phyloP scores from a whole-genome alignment of 2,113 vertebrate species.

The Macroglossus sobrinus region DNA sequence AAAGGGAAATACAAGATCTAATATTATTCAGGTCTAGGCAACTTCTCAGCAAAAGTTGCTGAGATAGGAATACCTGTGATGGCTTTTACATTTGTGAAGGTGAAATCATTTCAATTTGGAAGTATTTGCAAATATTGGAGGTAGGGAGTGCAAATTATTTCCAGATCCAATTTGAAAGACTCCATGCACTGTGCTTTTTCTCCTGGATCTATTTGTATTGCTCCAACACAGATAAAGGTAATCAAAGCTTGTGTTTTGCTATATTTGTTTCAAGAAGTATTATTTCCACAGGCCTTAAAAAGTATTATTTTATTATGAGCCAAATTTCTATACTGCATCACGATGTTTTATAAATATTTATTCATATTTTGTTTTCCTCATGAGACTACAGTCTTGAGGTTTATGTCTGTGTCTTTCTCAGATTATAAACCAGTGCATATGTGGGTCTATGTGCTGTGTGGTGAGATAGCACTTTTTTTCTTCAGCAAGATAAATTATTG shows the following conservation, averaged over 20 bases:
- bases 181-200: neutral
- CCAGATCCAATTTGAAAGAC: neutral
- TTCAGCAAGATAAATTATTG: neutral
- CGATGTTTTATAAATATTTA: slow-evolving; percentile 38
- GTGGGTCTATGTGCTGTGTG: neutral
- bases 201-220: neutral
- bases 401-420: neutral
- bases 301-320: neutral
- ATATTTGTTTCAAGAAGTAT: neutral
- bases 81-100: slow-evolving; percentile 43
- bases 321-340: neutral
- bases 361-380: neutral
- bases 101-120: slow-evolving; percentile 46
- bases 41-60: slow-evolving; percentile 55
- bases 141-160: neutral
- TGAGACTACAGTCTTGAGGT: neutral
- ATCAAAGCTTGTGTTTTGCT: neutral
- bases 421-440: neutral
- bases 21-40: slow-evolving; percentile 42
- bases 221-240: neutral
- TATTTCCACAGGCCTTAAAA: neutral
- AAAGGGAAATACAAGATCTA: slow-evolving; percentile 33
- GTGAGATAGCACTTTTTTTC: neutral
- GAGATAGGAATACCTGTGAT: slow-evolving; percentile 33
- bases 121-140: neutral